Conservation (phyloP, 2,797 vertebrate genomes). For the Rhinichthys osculus region DNA sequence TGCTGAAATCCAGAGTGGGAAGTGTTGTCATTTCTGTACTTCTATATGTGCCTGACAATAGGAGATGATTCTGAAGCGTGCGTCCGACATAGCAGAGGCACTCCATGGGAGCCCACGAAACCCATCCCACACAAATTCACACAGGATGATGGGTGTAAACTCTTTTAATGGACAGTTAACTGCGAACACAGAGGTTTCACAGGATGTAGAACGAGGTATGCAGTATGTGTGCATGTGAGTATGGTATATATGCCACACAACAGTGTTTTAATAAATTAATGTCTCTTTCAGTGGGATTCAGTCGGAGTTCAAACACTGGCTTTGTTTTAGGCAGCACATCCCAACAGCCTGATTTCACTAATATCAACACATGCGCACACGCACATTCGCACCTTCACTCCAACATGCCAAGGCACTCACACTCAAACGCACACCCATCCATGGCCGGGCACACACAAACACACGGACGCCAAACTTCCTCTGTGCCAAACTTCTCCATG, state of each 20-base stretch:
- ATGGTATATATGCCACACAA: not conserved
- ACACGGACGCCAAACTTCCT: not conserved
- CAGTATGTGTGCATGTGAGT: not conserved
- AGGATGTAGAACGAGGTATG: constrained; percentile 23
- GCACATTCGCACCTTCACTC: constrained; percentile 3
- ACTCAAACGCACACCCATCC: not conserved
- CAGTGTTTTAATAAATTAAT: not conserved
- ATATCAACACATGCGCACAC: not conserved
- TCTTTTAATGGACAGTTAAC: constrained; percentile 26
- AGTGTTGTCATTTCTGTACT: not conserved
- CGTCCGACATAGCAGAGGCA: not conserved
- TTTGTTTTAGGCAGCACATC: constrained; percentile 5
- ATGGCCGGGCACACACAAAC: not conserved
- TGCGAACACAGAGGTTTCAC: constrained; percentile 9
- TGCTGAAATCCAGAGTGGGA: not conserved
- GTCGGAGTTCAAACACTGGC: constrained; percentile 3
- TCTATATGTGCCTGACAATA: not conserved
- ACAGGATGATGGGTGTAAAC: not conserved
- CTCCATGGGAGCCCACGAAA: not conserved
- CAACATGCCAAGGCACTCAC: constrained; percentile 11
- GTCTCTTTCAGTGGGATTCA: constrained; percentile 28
- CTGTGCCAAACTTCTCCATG: constrained; percentile 24
- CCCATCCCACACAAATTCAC: not conserved
- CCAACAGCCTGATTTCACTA: constrained; percentile 28
- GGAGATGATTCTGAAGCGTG: constrained; percentile 19